A percentile compares a stretch with the other conserved stretches of the same genome.
Conservation (phyloP, 2,888 invertebrate species). For the Ashinkailepas kermadecensis region DNA sequence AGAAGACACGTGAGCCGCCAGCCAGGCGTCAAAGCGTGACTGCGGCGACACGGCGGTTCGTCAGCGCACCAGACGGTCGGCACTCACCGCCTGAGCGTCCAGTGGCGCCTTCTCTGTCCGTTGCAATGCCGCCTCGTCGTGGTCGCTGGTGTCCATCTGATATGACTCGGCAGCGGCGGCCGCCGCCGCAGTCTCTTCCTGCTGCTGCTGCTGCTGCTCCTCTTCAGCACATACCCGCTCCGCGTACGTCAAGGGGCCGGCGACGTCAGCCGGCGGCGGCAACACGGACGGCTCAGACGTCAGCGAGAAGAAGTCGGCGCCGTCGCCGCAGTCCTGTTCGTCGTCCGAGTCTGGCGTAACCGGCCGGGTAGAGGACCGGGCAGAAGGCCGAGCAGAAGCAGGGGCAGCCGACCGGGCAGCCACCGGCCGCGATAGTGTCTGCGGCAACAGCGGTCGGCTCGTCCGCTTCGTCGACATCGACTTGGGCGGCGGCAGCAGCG, state of each 20-base stretch:
- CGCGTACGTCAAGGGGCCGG: not conserved
- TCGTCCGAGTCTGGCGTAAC: not conserved
- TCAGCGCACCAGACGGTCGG: not conserved
- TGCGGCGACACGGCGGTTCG: too few species aligned
- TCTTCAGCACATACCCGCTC: not conserved
- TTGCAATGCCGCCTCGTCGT: not conserved
- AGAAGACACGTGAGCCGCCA: too few species aligned
- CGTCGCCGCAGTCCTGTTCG: not conserved
- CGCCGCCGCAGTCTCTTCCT: not conserved
- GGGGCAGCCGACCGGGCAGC: not conserved
- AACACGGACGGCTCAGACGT: not conserved
- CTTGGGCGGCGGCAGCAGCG: constrained; percentile 34
- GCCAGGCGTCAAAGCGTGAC: too few species aligned
- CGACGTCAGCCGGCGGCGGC: not conserved
- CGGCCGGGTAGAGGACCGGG: not conserved
- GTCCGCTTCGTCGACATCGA: not conserved
- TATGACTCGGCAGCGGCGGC: not conserved
- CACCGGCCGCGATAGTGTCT: not conserved
- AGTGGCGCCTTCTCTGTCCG: not conserved
- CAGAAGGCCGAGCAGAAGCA: not conserved
- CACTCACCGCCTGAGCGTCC: not conserved
- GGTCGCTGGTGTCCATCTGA: not conserved
- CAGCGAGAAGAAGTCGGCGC: constrained; percentile 17
- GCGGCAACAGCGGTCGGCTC: not conserved
- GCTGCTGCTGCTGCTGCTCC: not conserved